Percentiles rank a stretch among this genome's conserved stretches.
Evolutionary conservation across 2,888 invertebrate genomes (phyloP).

Genomic region (Horisme vitalbata): DNA sequence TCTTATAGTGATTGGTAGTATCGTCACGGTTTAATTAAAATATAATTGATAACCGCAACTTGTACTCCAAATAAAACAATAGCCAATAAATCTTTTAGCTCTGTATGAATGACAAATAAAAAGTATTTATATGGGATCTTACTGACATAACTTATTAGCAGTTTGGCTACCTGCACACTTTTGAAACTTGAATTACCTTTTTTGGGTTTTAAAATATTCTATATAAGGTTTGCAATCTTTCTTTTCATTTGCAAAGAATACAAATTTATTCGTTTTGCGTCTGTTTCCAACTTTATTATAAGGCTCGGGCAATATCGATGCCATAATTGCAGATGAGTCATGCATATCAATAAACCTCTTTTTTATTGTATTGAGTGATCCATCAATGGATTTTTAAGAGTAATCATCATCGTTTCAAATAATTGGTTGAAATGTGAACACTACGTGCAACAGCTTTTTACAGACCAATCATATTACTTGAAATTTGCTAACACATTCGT

Average conservation of each 20-base stretch:
- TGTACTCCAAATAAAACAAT: constrained; percentile 48
- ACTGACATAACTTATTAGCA: constrained; percentile 44
- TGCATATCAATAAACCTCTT: constrained; percentile 35
- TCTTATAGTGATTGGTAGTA: constrained; percentile 8
- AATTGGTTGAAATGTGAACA: constrained; percentile 45
- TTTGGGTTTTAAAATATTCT: constrained; percentile 47
- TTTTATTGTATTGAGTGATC: constrained; percentile 29
- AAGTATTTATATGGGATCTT: constrained; percentile 30
- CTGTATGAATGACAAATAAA: constrained; percentile 46
- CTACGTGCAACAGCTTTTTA: too few relatives aligned
- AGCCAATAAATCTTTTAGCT: constrained; percentile 48
- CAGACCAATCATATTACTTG: too few relatives aligned
- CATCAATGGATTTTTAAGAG: constrained; percentile 53
- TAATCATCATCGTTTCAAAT: constrained; percentile 49
- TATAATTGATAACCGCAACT: constrained; percentile 22
- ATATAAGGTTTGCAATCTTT: constrained; percentile 48
- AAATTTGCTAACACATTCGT: too few relatives aligned
- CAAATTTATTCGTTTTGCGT: constrained; percentile 48
- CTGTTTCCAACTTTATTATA: constrained; percentile 42
- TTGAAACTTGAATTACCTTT: constrained; percentile 52
- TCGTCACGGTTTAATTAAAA: constrained; percentile 29
- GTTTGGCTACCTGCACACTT: constrained; percentile 41
- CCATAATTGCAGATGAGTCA: constrained; percentile 52
- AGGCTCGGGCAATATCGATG: constrained; percentile 42
- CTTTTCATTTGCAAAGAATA: constrained; percentile 54